Conservation (phyloP, 2,113 vertebrate genomes). For the Ahaetulla prasina region DNA sequence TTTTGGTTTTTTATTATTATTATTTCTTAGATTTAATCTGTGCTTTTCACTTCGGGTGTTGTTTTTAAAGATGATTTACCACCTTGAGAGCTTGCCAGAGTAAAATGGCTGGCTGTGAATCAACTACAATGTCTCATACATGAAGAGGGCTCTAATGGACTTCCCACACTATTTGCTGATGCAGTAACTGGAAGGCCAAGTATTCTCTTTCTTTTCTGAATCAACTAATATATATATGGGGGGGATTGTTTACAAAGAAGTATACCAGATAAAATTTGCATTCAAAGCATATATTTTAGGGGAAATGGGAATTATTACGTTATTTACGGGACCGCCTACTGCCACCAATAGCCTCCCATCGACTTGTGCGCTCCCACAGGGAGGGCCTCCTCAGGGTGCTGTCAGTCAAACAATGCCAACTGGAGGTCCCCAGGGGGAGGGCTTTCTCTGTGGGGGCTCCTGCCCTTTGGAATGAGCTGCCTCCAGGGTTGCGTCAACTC, state of each 20-base stretch:
- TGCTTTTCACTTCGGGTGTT: neutral
- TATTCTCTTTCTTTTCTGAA: neutral
- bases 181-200: neutral
- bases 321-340: too few relatives aligned
- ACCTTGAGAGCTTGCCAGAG: neutral
- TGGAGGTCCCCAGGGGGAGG: too few relatives aligned
- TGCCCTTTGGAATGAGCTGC: too few relatives aligned
- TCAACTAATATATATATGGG: neutral
- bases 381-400: too few relatives aligned
- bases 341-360: too few relatives aligned
- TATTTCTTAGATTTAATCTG: neutral
- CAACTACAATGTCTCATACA: neutral
- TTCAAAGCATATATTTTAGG: neutral
- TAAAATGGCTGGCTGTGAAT: neutral
- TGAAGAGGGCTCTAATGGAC: neutral
- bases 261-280: neutral
- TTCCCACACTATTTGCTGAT: neutral
- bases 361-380: too few relatives aligned
- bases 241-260: neutral
- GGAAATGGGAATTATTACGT: too few relatives aligned
- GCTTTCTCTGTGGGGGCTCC: too few relatives aligned
- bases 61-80: neutral
- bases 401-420: too few relatives aligned
- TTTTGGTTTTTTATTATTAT: neutral
- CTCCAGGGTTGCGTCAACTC: too few relatives aligned